Evolutionary conservation across 2,888 invertebrate species (phyloP).

Genomic region (Hartigia nigra): DNA sequence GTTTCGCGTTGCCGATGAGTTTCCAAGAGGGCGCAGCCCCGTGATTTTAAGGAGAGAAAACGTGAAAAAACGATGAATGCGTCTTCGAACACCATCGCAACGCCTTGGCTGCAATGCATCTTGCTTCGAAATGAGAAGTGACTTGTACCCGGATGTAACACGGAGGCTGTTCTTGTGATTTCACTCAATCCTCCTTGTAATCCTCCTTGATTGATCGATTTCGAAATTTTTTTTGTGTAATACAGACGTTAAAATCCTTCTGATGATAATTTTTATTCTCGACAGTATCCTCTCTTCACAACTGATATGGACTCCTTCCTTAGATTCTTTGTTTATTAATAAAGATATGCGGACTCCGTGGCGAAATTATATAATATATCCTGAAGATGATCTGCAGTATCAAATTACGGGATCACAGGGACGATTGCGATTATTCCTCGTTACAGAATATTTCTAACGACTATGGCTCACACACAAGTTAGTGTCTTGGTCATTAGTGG

Average conservation of each 20-base stretch:
- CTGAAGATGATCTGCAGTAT: background rate
- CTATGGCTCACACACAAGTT: conserved; percentile 62
- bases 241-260: background rate
- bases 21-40: conserved; percentile 75
- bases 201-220: background rate
- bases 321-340: background rate
- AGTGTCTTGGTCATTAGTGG: conserved; percentile 59
- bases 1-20: conserved; percentile 86
- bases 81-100: conserved; percentile 64
- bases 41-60: conserved; percentile 61
- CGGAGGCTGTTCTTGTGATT: background rate
- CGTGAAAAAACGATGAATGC: conserved; percentile 63
- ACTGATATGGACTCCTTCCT: background rate
- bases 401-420: background rate
- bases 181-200: background rate
- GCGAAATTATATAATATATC: background rate
- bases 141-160: background rate
- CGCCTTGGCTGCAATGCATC: conserved; percentile 48
- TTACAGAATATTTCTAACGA: conserved; percentile 16
- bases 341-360: background rate
- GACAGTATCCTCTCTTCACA: background rate
- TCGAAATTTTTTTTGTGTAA: background rate
- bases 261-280: background rate
- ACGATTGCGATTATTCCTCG: background rate
- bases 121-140: conserved; percentile 18